A percentile compares a stretch with the other conserved stretches of the same genome.
Conservation (phyloP, 2,888 invertebrate species). For the Julus scanicus region DNA sequence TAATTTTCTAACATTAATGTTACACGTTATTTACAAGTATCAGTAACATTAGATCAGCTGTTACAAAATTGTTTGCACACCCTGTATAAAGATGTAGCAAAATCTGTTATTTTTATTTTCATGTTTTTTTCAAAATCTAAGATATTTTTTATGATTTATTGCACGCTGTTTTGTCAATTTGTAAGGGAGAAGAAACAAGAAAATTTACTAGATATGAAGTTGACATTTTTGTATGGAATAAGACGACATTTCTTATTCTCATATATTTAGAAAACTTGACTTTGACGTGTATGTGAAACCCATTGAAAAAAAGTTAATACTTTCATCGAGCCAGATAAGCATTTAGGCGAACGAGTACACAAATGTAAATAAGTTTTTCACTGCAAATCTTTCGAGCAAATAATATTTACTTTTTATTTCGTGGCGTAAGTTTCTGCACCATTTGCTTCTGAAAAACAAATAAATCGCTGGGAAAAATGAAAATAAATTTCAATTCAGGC, state of each 20-base stretch:
- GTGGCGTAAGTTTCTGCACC: conserved; percentile 31
- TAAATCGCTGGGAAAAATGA: conserved; percentile 9
- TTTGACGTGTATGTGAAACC: neutral
- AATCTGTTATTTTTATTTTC: neutral
- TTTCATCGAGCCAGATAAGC: neutral
- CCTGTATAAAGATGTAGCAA: neutral
- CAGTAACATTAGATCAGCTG: too few species aligned
- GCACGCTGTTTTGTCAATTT: neutral
- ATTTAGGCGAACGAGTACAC: neutral
- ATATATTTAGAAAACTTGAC: neutral
- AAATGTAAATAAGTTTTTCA: neutral
- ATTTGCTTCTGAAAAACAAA: conserved; percentile 22
- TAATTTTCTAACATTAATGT: too few species aligned
- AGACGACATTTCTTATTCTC: neutral
- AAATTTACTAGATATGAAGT: neutral
- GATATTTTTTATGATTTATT: neutral
- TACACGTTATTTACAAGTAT: too few species aligned
- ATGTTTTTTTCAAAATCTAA: neutral
- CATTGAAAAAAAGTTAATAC: neutral
- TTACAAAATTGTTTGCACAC: neutral
- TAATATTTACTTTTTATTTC: conserved; percentile 36
- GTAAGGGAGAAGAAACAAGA: neutral
- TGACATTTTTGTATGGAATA: neutral
- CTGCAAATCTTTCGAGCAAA: conserved; percentile 32
- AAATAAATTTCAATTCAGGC: conserved; percentile 17